Conservation (phyloP, 2,888 invertebrate species). For the Oasisia sp. region DNA sequence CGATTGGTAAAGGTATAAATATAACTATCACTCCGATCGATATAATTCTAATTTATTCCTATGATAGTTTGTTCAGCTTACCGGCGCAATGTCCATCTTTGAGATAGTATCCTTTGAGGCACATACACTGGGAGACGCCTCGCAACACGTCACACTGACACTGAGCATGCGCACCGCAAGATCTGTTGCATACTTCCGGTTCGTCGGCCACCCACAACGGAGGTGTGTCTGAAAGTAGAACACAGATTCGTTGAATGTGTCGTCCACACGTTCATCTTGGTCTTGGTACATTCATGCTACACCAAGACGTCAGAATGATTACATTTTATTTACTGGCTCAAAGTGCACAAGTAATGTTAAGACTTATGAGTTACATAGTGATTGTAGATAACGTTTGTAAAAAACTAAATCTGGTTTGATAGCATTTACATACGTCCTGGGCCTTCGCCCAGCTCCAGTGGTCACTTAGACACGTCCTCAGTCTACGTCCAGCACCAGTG, state of each 20-base stretch:
- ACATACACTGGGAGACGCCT: slow-evolving; percentile 5
- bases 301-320: too few species aligned
- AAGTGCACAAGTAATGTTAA: too few species aligned
- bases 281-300: too few species aligned
- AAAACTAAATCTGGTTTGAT: too few species aligned
- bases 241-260: not conserved
- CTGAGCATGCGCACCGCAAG: slow-evolving; percentile 20
- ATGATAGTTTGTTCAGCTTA: not conserved
- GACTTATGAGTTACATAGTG: too few species aligned
- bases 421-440: too few species aligned
- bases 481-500: too few species aligned
- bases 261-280: too few species aligned
- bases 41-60: not conserved
- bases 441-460: too few species aligned
- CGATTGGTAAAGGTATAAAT: not conserved
- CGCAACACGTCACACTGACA: slow-evolving; percentile 25
- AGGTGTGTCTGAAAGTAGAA: not conserved
- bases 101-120: slow-evolving; percentile 18
- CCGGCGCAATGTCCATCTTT: not conserved
- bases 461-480: too few species aligned
- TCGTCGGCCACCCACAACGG: not conserved
- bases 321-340: too few species aligned
- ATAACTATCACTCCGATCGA: not conserved
- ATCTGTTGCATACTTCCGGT: not conserved
- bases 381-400: too few species aligned